phyloP scores from a whole-genome alignment of 1,140 invertebrate genomes.

The Polypedilum vanderplanki region DNA sequence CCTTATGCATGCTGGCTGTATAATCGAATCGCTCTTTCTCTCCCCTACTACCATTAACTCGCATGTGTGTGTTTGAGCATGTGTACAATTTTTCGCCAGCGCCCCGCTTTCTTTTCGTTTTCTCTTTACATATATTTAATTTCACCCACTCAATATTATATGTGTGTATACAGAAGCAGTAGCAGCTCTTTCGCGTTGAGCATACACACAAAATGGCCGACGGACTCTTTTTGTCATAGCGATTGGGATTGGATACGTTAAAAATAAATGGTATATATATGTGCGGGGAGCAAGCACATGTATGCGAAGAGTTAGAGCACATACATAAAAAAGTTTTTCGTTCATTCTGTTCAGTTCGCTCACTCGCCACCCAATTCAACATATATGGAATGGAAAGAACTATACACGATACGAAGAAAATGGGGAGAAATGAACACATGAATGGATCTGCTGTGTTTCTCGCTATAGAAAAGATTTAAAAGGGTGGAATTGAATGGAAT shows the following conservation, averaged over 20 bases:
- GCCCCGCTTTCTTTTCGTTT: not conserved
- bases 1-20: not conserved
- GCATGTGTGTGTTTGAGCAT: conserved; percentile 27
- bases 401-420: not conserved
- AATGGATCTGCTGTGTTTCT: not conserved
- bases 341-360: too few species aligned
- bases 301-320: not conserved
- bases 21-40: not conserved
- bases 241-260: conserved; percentile 27
- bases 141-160: conserved; percentile 22
- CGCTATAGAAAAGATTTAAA: not conserved
- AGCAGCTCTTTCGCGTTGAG: not conserved
- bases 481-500: not conserved
- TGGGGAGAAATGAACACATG: not conserved
- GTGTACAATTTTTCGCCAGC: conserved; percentile 22
- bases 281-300: not conserved
- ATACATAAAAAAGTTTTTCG: too few species aligned
- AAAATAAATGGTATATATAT: conserved; percentile 23
- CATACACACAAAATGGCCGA: conserved; percentile 22
- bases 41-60: not conserved
- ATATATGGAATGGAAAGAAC: not conserved
- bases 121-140: conserved; percentile 16
- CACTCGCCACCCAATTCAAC: not conserved
- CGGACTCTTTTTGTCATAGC: conserved; percentile 27
- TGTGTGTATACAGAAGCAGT: conserved; percentile 11